Evolutionary conservation across 2,797 vertebrate species (phyloP).

Genomic region (Acrossocheilus fasciatus): DNA sequence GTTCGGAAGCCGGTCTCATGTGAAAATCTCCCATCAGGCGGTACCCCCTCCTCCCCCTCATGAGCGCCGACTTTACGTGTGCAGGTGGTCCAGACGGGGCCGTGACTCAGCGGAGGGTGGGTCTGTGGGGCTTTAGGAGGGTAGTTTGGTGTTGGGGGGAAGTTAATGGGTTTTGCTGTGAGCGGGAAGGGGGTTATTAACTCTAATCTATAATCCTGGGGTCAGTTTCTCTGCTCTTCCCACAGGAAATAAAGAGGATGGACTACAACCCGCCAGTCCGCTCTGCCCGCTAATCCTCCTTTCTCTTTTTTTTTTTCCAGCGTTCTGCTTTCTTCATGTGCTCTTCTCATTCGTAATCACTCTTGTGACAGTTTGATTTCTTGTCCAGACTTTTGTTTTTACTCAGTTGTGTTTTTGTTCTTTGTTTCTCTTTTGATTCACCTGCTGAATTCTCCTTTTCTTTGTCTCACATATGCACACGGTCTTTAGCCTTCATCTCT

Average conservation of each 20-base stretch:
- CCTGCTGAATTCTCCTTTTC: constrained; percentile 59
- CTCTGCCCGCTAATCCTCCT: constrained; percentile 27
- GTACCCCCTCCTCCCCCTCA: constrained; percentile 62
- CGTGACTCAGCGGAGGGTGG: constrained; percentile 38
- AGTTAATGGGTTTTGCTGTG: constrained; percentile 57
- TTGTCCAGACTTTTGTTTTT: constrained; percentile 33
- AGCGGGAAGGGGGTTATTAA: constrained; percentile 42
- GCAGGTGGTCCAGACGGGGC: constrained; percentile 66
- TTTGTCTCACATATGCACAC: constrained; percentile 22
- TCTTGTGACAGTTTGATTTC: constrained; percentile 42
- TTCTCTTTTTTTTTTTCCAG: constrained; percentile 52
- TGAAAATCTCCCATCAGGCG: constrained; percentile 79
- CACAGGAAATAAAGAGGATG: constrained; percentile 68
- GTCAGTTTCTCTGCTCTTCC: constrained; percentile 78
- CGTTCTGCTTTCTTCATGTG: constrained; percentile 10
- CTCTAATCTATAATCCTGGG: constrained; percentile 55
- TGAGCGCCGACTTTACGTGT: constrained; percentile 74
- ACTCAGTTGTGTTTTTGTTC: constrained; percentile 39
- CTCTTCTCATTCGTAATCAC: constrained; percentile 24
- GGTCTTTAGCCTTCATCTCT: constrained; percentile 16
- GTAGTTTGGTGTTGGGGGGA: constrained; percentile 36
- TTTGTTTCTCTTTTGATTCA: constrained; percentile 50
- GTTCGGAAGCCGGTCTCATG: constrained; percentile 69
- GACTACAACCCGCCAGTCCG: constrained; percentile 4
- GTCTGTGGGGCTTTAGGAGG: constrained; percentile 32